These are phyloP conservation scores for Catostylus mosaicus DNA, from an alignment of 30 jellyfish, hydroid and myxozoan species.

Conservation along the genomic window DNA sequence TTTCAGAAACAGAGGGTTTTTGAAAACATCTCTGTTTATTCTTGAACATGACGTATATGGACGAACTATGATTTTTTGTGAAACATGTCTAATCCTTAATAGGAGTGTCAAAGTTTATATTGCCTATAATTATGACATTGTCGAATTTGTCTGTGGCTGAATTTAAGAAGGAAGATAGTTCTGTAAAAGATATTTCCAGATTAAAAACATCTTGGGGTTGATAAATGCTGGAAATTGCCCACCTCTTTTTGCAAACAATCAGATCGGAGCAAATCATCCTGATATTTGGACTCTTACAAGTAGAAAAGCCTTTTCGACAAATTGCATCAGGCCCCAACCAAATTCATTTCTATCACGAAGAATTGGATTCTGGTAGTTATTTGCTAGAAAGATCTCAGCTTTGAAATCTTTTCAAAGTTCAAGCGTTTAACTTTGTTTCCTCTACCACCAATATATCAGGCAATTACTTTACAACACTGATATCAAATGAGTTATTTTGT, in stretches of 20 bases:
- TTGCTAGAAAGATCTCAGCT: conserved; percentile 37
- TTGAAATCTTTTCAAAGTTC: too few species aligned
- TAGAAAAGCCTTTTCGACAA: conserved; percentile 6
- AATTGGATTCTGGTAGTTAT: conserved; percentile 16
- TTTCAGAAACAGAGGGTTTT: conserved; percentile 40
- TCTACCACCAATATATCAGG: conserved; percentile 1
- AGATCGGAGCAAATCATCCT: conserved; percentile 16
- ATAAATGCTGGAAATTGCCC: conserved; percentile 26
- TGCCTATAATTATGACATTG: conserved; percentile 6
- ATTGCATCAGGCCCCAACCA: conserved; percentile 37
- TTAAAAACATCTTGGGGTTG: conserved; percentile 25
- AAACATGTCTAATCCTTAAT: conserved; percentile 35
- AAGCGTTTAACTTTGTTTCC: conserved; percentile 24
- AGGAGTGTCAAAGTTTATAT: not conserved
- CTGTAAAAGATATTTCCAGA: conserved; percentile 16
- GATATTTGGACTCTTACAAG: conserved; percentile 14
- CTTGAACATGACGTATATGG: conserved; percentile 26
- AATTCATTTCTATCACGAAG: conserved; percentile 42
- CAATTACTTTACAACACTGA: conserved; percentile 17
- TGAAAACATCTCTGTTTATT: conserved; percentile 37
- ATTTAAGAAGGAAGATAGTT: conserved; percentile 1
- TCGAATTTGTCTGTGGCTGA: conserved; percentile 4
- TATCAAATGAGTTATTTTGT: conserved; percentile 28
- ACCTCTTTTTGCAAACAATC: conserved; percentile 27
- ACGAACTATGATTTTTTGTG: conserved; percentile 28